Evolutionary conservation across 1,140 invertebrate genomes (phyloP).

Genomic region (Macrobrachium nipponense): DNA sequence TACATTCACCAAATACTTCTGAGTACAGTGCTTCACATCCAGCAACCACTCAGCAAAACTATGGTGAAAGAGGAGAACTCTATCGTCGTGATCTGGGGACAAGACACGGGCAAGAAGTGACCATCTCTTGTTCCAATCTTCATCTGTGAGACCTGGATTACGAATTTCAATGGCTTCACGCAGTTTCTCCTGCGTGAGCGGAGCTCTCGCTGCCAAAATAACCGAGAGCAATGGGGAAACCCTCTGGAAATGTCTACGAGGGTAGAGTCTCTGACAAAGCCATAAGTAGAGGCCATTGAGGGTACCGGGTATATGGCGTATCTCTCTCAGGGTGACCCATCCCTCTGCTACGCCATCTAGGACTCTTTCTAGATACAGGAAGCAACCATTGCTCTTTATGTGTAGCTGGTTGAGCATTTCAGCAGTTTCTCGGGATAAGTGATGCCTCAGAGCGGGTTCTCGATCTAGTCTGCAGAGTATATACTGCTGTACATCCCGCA

Average conservation of each 20-base stretch:
- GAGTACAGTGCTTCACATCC: conserved; percentile 96
- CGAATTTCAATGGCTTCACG: conserved; percentile 82
- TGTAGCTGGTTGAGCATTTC: conserved; percentile 95
- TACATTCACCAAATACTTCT: conserved; percentile 90
- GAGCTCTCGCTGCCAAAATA: conserved; percentile 85
- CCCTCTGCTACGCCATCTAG: conserved; percentile 92
- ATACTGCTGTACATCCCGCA: conserved; percentile 93
- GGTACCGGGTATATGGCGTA: conserved; percentile 92
- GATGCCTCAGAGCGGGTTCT: conserved; percentile 82
- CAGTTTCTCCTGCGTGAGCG: conserved; percentile 83
- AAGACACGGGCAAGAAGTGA: conserved; percentile 82
- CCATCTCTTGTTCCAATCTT: conserved; percentile 87
- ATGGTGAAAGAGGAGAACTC: conserved; percentile 85
- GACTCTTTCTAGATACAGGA: conserved; percentile 93
- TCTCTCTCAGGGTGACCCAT: conserved; percentile 88
- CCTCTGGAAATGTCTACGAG: conserved; percentile 87
- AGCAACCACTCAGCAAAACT: conserved; percentile 94
- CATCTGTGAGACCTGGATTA: conserved; percentile 67
- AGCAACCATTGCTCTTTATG: conserved; percentile 96
- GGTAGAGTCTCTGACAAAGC: conserved; percentile 93
- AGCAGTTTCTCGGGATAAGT: conserved; percentile 86
- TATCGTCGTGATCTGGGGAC: conserved; percentile 73
- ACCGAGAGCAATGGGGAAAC: conserved; percentile 88
- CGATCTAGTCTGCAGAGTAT: conserved; percentile 90
- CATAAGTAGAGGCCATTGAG: conserved; percentile 94